Conservation (phyloP, 2,113 vertebrate genomes). For the Chunga burmeisteri region DNA sequence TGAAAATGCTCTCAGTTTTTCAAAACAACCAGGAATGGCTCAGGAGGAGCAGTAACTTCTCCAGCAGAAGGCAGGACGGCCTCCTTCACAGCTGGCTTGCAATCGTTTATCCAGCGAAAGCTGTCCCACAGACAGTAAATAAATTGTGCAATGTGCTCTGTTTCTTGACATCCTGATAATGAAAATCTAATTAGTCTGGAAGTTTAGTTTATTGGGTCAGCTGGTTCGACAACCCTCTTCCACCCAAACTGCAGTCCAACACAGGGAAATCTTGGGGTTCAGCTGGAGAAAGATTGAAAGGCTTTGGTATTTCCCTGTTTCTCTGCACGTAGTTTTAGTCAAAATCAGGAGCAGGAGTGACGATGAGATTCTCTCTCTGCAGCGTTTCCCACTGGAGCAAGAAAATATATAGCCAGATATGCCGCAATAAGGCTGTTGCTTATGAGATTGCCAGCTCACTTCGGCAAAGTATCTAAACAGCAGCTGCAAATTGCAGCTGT, state of each 20-base stretch:
- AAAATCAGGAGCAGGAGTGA: background rate
- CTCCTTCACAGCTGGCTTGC: conserved; percentile 20
- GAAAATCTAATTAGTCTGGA: background rate
- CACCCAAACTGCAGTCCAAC: background rate
- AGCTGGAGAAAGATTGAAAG: background rate
- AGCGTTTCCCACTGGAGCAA: background rate
- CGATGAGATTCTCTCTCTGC: background rate
- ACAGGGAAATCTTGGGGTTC: background rate
- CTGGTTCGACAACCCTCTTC: background rate
- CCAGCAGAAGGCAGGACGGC: background rate
- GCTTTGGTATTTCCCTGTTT: background rate
- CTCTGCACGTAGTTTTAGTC: background rate
- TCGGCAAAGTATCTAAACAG: background rate
- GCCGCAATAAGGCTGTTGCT: background rate
- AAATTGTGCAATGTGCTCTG: background rate
- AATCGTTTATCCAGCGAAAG: background rate
- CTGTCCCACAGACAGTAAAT: background rate
- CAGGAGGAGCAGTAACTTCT: conserved; percentile 19
- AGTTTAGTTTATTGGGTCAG: background rate
- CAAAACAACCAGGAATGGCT: background rate
- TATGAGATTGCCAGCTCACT: background rate
- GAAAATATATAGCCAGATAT: background rate
- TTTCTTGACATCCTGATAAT: background rate
- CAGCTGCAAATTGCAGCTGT: background rate
- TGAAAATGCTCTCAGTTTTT: background rate